phyloP scores from a whole-genome alignment of 2,113 vertebrate species.

The Poeciliopsis retropinna region DNA sequence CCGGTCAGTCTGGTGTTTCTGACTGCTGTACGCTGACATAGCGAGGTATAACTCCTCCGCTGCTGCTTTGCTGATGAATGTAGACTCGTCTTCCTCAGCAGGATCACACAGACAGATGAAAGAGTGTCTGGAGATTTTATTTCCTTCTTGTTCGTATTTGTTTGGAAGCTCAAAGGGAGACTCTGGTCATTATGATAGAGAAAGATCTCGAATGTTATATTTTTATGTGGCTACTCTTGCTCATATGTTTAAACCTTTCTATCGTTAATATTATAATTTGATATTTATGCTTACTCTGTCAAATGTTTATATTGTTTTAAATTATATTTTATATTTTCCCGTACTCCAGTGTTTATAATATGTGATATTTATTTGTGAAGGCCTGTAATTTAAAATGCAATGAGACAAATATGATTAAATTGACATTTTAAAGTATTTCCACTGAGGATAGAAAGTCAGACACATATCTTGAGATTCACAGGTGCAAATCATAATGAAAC shows the following conservation, averaged over 20 bases:
- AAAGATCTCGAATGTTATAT: constrained; percentile 62
- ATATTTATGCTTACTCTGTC: constrained; percentile 74
- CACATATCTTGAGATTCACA: constrained; percentile 38
- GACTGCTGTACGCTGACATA: constrained; percentile 65
- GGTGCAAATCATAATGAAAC: constrained; percentile 43
- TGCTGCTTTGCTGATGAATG: constrained; percentile 82
- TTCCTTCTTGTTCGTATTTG: constrained; percentile 44
- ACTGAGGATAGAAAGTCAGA: constrained; percentile 36
- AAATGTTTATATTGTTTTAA: constrained; percentile 58
- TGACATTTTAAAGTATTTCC: constrained; percentile 33
- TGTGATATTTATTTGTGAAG: constrained; percentile 62
- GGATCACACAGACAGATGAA: constrained; percentile 55
- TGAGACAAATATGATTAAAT: constrained; percentile 28
- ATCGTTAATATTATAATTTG: constrained; percentile 56
- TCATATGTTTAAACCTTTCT: constrained; percentile 52
- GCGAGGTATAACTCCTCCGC: constrained; percentile 71
- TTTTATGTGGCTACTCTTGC: constrained; percentile 57
- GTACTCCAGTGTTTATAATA: constrained; percentile 42
- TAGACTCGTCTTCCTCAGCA: constrained; percentile 81
- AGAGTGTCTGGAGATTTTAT: constrained; percentile 49
- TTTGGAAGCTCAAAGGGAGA: constrained; percentile 35
- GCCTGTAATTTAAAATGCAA: constrained; percentile 43
- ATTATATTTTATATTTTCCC: constrained; percentile 57
- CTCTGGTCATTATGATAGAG: constrained; percentile 52
- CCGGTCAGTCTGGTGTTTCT: constrained; percentile 59